Percentiles rank a stretch among this genome's conserved stretches.
Conservation (phyloP, 2,888 invertebrate genomes). For the Leptinotarsa rubiginosa region DNA sequence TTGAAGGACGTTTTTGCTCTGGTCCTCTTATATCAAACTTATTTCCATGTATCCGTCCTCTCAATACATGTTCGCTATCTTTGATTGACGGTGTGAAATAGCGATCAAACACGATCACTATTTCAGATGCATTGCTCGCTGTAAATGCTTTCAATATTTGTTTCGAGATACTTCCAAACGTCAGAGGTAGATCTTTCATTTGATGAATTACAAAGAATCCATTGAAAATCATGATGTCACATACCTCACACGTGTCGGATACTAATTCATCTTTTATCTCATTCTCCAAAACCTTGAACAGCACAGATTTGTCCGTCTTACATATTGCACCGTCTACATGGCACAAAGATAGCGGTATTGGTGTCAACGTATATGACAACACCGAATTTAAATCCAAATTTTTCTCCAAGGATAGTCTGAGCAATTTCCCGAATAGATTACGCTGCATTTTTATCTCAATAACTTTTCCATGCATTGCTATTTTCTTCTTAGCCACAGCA, state of each 20-base stretch:
- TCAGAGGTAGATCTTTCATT: constrained; percentile 25
- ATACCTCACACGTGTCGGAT: constrained; percentile 23
- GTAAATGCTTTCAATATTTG: constrained; percentile 26
- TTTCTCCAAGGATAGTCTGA: constrained; percentile 1
- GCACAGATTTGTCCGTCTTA: not conserved
- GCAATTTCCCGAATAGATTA: not conserved
- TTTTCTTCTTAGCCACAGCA: constrained; percentile 27
- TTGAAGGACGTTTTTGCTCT: constrained; percentile 20
- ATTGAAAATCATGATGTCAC: constrained; percentile 26
- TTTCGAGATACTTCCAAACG: constrained; percentile 24
- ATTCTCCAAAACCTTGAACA: constrained; percentile 22
- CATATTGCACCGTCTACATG: constrained; percentile 10
- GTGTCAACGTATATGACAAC: constrained; percentile 4
- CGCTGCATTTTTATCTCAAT: constrained; percentile 4
- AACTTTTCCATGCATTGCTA: constrained; percentile 22
- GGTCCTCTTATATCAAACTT: constrained; percentile 19
- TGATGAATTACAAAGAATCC: constrained; percentile 27
- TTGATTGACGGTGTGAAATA: constrained; percentile 23
- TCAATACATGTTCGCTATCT: constrained; percentile 24
- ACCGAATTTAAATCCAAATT: constrained; percentile 8
- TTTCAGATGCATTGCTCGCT: constrained; percentile 27
- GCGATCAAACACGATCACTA: constrained; percentile 25
- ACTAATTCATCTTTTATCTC: constrained; percentile 22
- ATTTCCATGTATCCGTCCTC: constrained; percentile 24
- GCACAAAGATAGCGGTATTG: constrained; percentile 2